Evolutionary conservation across 2,888 invertebrate genomes (phyloP), one percentile per base, ranked within the genome.

Genomic region (Vanessa cardui): DNA sequence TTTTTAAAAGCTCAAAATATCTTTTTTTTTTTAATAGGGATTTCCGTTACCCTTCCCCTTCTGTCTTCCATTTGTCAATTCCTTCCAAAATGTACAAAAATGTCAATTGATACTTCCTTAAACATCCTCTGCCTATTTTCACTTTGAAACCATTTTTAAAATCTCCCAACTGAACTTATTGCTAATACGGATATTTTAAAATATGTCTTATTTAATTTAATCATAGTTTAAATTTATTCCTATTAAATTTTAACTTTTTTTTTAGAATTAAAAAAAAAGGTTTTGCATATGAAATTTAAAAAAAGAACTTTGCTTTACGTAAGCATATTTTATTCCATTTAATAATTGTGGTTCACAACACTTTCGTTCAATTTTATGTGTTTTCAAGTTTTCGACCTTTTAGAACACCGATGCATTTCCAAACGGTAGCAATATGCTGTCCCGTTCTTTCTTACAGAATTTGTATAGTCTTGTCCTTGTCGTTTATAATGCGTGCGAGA

Each of bases 31-130:
- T 21, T n/a, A 46, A 47, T 39, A 49, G 52, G 46, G 45, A 33
- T 47, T 15, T 62, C 58, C 33, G 26, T 47, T 16, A 50, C 46
- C 31, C 56, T 18, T 15, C 84, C 85, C 81, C 87, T 87, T 81
- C 83, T 78, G 92, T 92, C 92, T 92, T 92, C 92, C 92, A 90
- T 80, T 74, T 66, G 90, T 92, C 92, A 92, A 91, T 92, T 90
- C 89, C 91, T 91, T 91, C 90, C 90, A 88, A 81, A 39, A 78
- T 87, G 90, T 91, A 91, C 90, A 91, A 91, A 89, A 74, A 81
- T 80, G 90, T 90, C 90, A 92, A 92, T 90, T 91, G 76, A 82
- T 83, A 84, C 89, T 88, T 89, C 87, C 88, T 73, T 74, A 74
- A 44, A 20, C 78, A 75, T 73, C 64, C 64, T 47, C 66, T 64